Evolutionary conservation across 1,140 invertebrate genomes (phyloP).

Genomic region (Sminthurides bifidus): DNA sequence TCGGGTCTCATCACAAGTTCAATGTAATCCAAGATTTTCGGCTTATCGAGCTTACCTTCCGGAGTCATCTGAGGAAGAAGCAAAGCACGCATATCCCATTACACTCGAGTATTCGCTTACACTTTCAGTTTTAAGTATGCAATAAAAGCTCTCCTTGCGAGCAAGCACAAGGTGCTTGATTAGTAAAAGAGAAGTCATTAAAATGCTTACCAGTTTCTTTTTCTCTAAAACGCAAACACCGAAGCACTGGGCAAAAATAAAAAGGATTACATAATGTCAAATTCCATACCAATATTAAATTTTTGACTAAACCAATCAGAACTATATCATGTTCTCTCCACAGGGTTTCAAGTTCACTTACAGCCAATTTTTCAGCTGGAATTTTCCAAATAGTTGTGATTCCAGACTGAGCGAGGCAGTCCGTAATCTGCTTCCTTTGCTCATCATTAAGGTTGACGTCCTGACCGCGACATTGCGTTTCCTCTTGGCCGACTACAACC

Average conservation of each 20-base stretch:
- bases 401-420: constrained; percentile 16
- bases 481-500: constrained; percentile 19
- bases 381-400: constrained; percentile 29
- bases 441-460: constrained; percentile 18
- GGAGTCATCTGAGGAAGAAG: constrained; percentile 14
- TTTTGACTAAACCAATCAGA: not conserved
- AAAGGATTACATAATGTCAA: not conserved
- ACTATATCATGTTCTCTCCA: not conserved
- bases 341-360: constrained; percentile 1
- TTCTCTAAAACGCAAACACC: constrained; percentile 29
- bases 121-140: no score
- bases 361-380: constrained; percentile 24
- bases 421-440: constrained; percentile 21
- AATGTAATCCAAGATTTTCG: constrained; percentile 27
- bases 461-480: constrained; percentile 18
- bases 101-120: no score
- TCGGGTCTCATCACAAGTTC: constrained; percentile 18
- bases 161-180: not conserved
- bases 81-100: not conserved
- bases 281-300: not conserved
- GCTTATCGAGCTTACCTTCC: constrained; percentile 29
- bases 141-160: no score
- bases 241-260: constrained; percentile 16
- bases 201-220: constrained; percentile 22
- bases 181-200: not conserved